Conservation (phyloP, 1,140 invertebrate species). For the Fopius arisanus region DNA sequence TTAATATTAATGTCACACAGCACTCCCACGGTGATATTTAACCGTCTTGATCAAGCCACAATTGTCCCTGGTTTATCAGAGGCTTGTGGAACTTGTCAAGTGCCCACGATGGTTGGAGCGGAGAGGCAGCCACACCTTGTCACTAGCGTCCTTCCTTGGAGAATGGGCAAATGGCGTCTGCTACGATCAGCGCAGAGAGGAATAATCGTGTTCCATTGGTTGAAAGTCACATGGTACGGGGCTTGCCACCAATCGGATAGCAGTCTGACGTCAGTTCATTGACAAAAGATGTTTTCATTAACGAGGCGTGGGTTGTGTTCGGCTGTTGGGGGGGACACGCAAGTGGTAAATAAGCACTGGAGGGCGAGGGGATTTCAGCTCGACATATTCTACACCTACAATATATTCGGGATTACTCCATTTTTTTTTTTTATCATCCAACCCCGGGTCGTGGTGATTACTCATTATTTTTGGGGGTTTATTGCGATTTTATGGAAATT, state of each 20-base stretch:
- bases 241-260: slow-evolving; percentile 48
- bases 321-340: slow-evolving; percentile 22
- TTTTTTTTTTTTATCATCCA: no score
- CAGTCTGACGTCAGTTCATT: slow-evolving; percentile 67
- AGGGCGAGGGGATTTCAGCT: background rate
- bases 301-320: slow-evolving; percentile 53
- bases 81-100: background rate
- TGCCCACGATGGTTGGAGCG: background rate
- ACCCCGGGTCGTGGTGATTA: no score
- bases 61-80: no score
- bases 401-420: background rate
- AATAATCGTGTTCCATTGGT: slow-evolving; percentile 44
- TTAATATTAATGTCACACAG: no score
- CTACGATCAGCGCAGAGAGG: slow-evolving; percentile 25
- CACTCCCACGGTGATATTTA: no score
- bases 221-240: slow-evolving; percentile 54
- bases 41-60: no score
- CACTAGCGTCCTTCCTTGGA: slow-evolving; percentile 51
- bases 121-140: slow-evolving; percentile 49
- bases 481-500: no score
- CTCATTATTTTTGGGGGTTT: no score
- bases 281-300: slow-evolving; percentile 64
- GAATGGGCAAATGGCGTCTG: slow-evolving; percentile 56
- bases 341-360: background rate
- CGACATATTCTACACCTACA: no score